phyloP scores from a whole-genome alignment of 2,797 vertebrate species.

The Sebastes melanostomus region DNA sequence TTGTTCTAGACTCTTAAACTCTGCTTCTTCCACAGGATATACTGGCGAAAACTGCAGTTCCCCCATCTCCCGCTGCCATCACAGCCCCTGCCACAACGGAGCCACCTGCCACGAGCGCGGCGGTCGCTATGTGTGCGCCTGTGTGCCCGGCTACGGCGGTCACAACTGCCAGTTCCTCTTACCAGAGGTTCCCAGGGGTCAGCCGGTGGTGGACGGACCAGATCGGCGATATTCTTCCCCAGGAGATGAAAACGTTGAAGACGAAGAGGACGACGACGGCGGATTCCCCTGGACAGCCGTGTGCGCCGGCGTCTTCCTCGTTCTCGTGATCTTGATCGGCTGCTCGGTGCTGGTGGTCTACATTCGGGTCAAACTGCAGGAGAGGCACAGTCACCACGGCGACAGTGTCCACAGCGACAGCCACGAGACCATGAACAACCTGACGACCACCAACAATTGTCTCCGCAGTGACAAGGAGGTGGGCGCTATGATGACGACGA shows the following conservation, averaged over 20 bases:
- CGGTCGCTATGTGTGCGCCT: conserved; percentile 92
- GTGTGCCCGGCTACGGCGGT: conserved; percentile 90
- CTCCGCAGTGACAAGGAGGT: conserved; percentile 94
- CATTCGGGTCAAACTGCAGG: conserved; percentile 89
- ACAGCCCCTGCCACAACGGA: conserved; percentile 96
- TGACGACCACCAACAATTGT: conserved; percentile 89
- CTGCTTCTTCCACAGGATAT: conserved; percentile 82
- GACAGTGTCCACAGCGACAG: conserved; percentile 86
- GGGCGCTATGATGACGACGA: conserved; percentile 84
- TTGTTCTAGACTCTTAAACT: conserved; percentile 9
- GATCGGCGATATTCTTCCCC: conserved; percentile 75
- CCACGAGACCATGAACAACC: conserved; percentile 97
- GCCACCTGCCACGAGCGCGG: conserved; percentile 95
- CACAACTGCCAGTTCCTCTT: conserved; percentile 97
- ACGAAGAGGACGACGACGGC: conserved; percentile 74
- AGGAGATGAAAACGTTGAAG: conserved; percentile 69
- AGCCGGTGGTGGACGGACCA: conserved; percentile 73
- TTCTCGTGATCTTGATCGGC: conserved; percentile 91
- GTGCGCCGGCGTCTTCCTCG: conserved; percentile 92
- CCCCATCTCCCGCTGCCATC: conserved; percentile 90
- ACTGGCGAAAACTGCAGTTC: conserved; percentile 93
- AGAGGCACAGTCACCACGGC: conserved; percentile 81
- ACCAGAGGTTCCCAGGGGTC: conserved; percentile 82
- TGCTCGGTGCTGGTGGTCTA: conserved; percentile 90
- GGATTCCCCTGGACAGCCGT: conserved; percentile 96